Percentiles rank a stretch among this genome's conserved stretches.
Evolutionary conservation across 2,797 vertebrate species (phyloP).

Genomic region (Glyptemys insculpta): DNA sequence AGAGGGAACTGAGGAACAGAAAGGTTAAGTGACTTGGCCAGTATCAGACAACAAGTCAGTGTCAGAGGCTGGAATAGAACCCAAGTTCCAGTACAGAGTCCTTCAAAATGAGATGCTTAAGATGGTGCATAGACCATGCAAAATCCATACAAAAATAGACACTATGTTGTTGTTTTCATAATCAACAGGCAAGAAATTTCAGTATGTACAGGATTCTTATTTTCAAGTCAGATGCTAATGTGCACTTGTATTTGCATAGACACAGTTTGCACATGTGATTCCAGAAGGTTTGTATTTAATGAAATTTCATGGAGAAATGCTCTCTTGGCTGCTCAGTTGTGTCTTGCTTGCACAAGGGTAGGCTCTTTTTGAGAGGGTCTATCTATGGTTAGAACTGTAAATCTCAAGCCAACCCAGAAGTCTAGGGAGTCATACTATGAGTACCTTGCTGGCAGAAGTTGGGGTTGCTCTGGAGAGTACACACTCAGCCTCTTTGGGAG

Average conservation of each 20-base stretch:
- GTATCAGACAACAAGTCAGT: neutral
- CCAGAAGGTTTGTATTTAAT: neutral
- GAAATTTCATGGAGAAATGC: neutral
- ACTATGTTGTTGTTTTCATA: neutral
- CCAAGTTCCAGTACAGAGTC: neutral
- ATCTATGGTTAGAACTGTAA: neutral
- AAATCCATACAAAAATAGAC: neutral
- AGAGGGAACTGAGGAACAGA: neutral
- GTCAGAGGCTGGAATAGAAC: neutral
- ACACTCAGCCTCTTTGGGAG: too few species aligned
- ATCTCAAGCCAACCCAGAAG: neutral
- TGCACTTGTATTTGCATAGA: neutral
- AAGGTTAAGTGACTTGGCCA: neutral
- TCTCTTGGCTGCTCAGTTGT: neutral
- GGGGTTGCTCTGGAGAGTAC: neutral
- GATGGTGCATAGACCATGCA: neutral
- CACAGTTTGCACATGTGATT: neutral
- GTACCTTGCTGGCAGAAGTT: neutral
- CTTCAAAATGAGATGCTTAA: neutral
- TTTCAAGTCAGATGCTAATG: neutral
- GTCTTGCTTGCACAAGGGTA: neutral
- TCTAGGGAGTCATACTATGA: neutral
- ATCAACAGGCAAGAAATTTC: neutral
- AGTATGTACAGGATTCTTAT: neutral
- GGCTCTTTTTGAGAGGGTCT: neutral